Percentiles rank a stretch among this genome's conserved stretches.
These are phyloP conservation scores for Probosciger aterrimus DNA, from an alignment of 2,113 vertebrate genomes.

Conservation along the genomic window DNA sequence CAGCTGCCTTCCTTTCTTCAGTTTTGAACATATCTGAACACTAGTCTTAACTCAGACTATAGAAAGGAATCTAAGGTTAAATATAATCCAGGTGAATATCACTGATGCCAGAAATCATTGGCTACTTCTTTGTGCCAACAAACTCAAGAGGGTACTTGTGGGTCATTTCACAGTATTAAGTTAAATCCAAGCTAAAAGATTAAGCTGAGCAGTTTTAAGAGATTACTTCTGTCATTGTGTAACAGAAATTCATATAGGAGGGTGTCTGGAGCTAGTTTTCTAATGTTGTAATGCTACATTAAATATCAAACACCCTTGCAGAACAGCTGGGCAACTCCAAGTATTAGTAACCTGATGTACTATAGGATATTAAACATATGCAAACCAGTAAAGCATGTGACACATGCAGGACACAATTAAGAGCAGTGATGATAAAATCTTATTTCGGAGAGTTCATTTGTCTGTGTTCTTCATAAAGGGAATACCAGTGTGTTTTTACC, in stretches of 20 bases:
- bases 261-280: not conserved
- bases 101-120: not conserved
- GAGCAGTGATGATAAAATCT: not conserved
- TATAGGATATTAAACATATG: not conserved
- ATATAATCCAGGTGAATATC: not conserved
- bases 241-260: not conserved
- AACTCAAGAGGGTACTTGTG: not conserved
- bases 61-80: not conserved
- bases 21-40: not conserved
- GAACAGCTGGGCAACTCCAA: not conserved
- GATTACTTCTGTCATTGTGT: not conserved
- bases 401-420: not conserved
- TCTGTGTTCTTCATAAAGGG: not conserved
- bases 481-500: not conserved
- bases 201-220: not conserved
- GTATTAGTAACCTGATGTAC: not conserved
- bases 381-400: not conserved
- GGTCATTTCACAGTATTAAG: not conserved
- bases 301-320: not conserved
- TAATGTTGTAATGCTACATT: not conserved
- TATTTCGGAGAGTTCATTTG: not conserved
- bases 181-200: not conserved
- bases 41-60: not conserved
- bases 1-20: not conserved
- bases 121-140: not conserved